A percentile compares a stretch with the other conserved stretches of the same genome.
Conservation (phyloP, 2,797 vertebrate species). For the Myripristis murdjan region DNA sequence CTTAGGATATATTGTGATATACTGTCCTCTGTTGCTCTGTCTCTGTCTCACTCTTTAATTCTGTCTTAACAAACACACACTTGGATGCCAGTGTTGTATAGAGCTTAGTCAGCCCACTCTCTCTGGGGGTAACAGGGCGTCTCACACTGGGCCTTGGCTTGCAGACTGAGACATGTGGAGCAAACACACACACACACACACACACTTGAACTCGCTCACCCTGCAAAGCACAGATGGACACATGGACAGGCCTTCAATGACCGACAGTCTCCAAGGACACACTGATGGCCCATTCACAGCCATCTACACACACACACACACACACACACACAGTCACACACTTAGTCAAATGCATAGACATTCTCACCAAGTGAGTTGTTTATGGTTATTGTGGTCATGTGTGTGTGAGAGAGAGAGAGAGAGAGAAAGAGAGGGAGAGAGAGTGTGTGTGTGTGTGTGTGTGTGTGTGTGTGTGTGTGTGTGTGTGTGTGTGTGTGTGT, state of each 20-base stretch:
- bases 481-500: constrained; percentile 3
- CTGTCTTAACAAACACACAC: constrained; percentile 5
- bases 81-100: constrained; percentile 25
- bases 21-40: no score
- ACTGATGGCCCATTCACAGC: constrained; percentile 34
- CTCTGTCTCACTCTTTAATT: no score
- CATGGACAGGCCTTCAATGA: constrained; percentile 56
- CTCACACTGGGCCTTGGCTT: constrained; percentile 59
- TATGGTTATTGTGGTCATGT: constrained; percentile 28
- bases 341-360: not conserved
- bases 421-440: no score
- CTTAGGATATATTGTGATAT: no score
- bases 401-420: no score
- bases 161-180: constrained; percentile 38
- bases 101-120: constrained; percentile 77
- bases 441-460: constrained; percentile 21
- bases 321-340: not conserved
- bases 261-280: constrained; percentile 55
- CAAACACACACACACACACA: constrained; percentile 26
- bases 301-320: constrained; percentile 1
- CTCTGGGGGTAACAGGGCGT: constrained; percentile 62
- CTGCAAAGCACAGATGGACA: constrained; percentile 63
- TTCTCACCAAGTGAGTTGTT: constrained; percentile 25
- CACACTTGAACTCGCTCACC: constrained; percentile 39
- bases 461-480: constrained; percentile 14